Base-by-base conservation (phyloP, 2,888 invertebrate species). In the Drosophila subsilvestris region DNA sequence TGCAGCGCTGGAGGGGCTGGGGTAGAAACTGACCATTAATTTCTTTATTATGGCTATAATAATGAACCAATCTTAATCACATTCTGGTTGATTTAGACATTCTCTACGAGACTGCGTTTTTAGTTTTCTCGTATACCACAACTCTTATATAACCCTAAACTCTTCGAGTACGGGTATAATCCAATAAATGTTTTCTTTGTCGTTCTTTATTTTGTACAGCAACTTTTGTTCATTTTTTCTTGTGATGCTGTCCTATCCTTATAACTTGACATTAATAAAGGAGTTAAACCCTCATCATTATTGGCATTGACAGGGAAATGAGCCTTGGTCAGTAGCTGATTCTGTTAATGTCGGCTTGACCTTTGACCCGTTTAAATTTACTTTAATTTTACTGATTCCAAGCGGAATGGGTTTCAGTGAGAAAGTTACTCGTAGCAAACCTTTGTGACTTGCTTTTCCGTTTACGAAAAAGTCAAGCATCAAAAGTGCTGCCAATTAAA, bases 401-500 rank as follows among this genome's bases (percentile, higher is more conserved):
- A 45, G 29, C 43, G 14, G 25, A 4, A 12, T 12, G 12, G 29
- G 3, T 10, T 29, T 29, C 29, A 12, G 4, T 12, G 2, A 5
- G 27, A 7, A 32, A 43, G 49, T 63, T 29, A 29, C 49, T 18
- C 27, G 25, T 50, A 47, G 47, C 51, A 73, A 73, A 72, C 74
- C 61, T 57, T 66, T 74, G 62, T 0, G 20, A 2, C 22, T n/a
- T n/a, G n/a, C n/a, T n/a, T n/a, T n/a, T n/a, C n/a, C n/a, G n/a
- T n/a, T n/a, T n/a, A n/a, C n/a, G n/a, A n/a, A n/a, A 4, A 22
- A 22, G 20, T 62, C 73, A 62, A 65, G 67, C 73, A 67, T 58
- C 50, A 74, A 67, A 74, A 74, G 74, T 74, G 74, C 61, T 62
- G 63, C 58, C 67, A 74, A 74, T 74, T 74, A 74, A 74, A 44